These are phyloP conservation scores for Amphiprion ocellaris DNA, from an alignment of 2,113 vertebrate species.

Conservation along the genomic window DNA sequence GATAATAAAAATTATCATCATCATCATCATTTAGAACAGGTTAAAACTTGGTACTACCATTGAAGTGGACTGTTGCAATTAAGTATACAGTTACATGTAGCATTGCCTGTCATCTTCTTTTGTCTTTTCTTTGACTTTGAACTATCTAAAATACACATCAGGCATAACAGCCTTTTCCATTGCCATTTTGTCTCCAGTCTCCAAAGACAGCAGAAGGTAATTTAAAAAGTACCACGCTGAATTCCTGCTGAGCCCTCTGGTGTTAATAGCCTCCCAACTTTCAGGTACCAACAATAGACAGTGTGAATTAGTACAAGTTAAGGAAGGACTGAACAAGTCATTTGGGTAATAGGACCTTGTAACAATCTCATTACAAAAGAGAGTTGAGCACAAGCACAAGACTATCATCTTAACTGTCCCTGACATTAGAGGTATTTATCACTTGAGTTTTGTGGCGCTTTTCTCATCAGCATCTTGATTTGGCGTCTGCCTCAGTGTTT, in stretches of 20 bases:
- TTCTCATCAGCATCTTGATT: constrained; percentile 70
- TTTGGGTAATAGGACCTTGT: constrained; percentile 59
- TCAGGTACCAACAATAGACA: constrained; percentile 43
- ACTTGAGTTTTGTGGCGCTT: constrained; percentile 44
- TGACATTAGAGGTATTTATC: constrained; percentile 55
- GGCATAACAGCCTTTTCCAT: background rate
- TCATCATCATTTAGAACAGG: too few relatives aligned
- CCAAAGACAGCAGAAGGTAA: constrained; percentile 14
- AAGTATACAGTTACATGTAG: too few relatives aligned
- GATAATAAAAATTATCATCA: too few relatives aligned
- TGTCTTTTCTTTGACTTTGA: background rate
- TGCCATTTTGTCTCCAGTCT: background rate
- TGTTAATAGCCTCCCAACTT: constrained; percentile 49
- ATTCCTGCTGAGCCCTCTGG: constrained; percentile 35
- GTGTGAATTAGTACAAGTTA: constrained; percentile 57
- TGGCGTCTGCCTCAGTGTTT: constrained; percentile 26
- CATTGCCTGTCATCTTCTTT: background rate
- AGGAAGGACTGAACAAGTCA: constrained; percentile 49
- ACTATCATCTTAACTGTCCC: constrained; percentile 41
- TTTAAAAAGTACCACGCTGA: constrained; percentile 28
- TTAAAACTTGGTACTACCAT: too few relatives aligned
- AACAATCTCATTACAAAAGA: constrained; percentile 70
- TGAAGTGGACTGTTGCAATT: too few relatives aligned
- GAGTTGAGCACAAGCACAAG: constrained; percentile 29
- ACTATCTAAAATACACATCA: background rate